These are phyloP conservation scores for Tetheella fluctuosa DNA, from an alignment of 2,888 invertebrate species.

Conservation along the genomic window DNA sequence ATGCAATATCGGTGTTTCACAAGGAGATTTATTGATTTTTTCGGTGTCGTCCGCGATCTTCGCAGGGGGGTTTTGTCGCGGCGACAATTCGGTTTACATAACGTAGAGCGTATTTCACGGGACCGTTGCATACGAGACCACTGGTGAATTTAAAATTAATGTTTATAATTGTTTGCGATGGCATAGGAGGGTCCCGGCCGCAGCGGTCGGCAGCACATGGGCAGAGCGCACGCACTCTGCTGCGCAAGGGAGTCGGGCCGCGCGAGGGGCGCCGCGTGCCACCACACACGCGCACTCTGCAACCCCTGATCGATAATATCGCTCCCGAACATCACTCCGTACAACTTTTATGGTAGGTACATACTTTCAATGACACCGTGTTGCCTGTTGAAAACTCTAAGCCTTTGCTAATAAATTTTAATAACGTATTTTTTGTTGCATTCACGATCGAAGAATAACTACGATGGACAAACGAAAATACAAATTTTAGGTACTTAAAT, in stretches of 20 bases:
- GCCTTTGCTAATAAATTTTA: background rate
- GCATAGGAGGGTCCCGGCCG: slow-evolving; percentile 47
- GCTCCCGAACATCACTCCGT: slow-evolving; percentile 60
- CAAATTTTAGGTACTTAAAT: background rate
- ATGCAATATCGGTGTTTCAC: slow-evolving; percentile 61
- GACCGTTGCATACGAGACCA: slow-evolving; percentile 16
- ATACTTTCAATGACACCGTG: slow-evolving; percentile 53
- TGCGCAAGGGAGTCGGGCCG: slow-evolving; percentile 40
- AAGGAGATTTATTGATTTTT: slow-evolving; percentile 75
- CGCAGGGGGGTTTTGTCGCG: slow-evolving; percentile 37
- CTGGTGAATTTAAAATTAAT: slow-evolving; percentile 46
- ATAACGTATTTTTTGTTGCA: background rate
- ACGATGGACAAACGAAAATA: background rate
- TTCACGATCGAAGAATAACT: too few relatives aligned
- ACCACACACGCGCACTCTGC: slow-evolving; percentile 59
- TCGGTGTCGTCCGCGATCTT: slow-evolving; percentile 48
- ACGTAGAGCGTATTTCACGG: slow-evolving; percentile 16
- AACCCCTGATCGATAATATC: slow-evolving; percentile 79
- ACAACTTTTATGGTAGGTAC: slow-evolving; percentile 59
- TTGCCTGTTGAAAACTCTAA: slow-evolving; percentile 35
- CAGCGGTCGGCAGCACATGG: slow-evolving; percentile 53
- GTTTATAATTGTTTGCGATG: slow-evolving; percentile 46
- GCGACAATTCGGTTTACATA: slow-evolving; percentile 43
- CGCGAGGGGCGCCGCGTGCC: slow-evolving; percentile 39
- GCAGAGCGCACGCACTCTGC: slow-evolving; percentile 50